phyloP scores from a whole-genome alignment of 2,797 vertebrate genomes.

The Telmatherina bonti region DNA sequence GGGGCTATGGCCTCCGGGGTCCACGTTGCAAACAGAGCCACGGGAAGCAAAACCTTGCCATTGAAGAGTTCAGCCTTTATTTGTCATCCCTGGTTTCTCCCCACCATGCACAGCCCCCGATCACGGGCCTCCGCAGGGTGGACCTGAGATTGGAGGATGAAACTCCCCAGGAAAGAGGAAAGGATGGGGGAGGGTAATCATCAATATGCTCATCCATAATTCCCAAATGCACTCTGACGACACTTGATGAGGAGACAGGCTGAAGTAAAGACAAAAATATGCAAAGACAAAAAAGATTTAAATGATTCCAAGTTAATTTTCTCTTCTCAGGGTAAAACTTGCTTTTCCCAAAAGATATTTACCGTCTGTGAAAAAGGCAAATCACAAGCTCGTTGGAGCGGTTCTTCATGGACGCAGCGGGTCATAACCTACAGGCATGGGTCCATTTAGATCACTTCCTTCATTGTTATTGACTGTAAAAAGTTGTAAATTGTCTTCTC shows the following conservation, averaged over 20 bases:
- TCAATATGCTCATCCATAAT: constrained; percentile 78
- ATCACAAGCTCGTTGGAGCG: constrained; percentile 16
- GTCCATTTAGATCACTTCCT: neutral
- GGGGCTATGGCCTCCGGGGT: constrained; percentile 78
- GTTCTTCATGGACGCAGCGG: constrained; percentile 30
- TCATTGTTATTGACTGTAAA: constrained; percentile 8
- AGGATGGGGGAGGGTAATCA: constrained; percentile 25
- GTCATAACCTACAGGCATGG: constrained; percentile 11
- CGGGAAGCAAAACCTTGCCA: constrained; percentile 75
- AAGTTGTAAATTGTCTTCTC: constrained; percentile 5
- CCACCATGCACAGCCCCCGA: constrained; percentile 76
- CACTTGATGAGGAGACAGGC: constrained; percentile 20
- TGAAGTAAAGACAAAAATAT: constrained; percentile 3
- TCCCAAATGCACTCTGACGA: constrained; percentile 59
- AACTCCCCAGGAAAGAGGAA: constrained; percentile 56
- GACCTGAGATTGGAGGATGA: constrained; percentile 66
- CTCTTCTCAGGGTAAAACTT: constrained; percentile 25
- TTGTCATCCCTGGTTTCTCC: constrained; percentile 78
- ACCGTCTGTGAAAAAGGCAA: constrained; percentile 36
- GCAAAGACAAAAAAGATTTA: neutral
- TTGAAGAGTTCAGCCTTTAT: constrained; percentile 82
- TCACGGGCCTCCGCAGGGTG: constrained; percentile 68
- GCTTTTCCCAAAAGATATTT: constrained; percentile 14
- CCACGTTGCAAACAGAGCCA: constrained; percentile 80
- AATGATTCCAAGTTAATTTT: constrained; percentile 16